Evolutionary conservation across 2,888 invertebrate genomes (phyloP).

Genomic region (Dorcus hopei): DNA sequence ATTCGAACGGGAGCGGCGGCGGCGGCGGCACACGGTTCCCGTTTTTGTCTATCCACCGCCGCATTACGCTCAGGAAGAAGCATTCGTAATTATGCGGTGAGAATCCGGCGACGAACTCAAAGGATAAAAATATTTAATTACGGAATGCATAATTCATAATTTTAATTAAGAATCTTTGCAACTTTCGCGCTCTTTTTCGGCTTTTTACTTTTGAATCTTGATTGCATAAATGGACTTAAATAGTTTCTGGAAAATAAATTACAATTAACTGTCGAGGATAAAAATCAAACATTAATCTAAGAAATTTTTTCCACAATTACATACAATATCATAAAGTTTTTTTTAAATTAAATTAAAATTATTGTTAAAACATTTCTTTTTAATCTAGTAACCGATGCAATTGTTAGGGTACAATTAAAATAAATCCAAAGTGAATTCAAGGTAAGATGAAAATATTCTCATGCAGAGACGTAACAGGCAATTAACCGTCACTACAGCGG

Average conservation of each 20-base stretch:
- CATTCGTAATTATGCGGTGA: slow-evolving; percentile 14
- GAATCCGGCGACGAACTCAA: slow-evolving; percentile 13
- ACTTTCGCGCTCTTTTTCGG: slow-evolving; percentile 19
- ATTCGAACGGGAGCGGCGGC: slow-evolving; percentile 20
- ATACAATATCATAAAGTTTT: too few relatives aligned
- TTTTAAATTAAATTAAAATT: too few relatives aligned
- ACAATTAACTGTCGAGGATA: too few relatives aligned
- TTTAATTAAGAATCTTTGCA: slow-evolving; percentile 30
- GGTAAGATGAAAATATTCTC: too few relatives aligned
- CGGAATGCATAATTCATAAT: slow-evolving; percentile 28
- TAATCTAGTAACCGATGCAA: too few relatives aligned
- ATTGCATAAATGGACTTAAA: slow-evolving; percentile 8
- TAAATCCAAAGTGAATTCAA: too few relatives aligned
- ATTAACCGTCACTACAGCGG: slow-evolving; percentile 7
- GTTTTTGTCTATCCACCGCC: neutral
- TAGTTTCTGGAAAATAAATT: neutral
- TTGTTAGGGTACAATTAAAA: too few relatives aligned
- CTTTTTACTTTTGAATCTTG: slow-evolving; percentile 1
- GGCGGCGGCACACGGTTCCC: neutral
- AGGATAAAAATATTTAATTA: slow-evolving; percentile 26
- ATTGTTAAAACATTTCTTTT: too few relatives aligned
- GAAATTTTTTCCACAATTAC: too few relatives aligned
- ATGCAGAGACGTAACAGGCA: neutral
- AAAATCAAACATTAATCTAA: too few relatives aligned
- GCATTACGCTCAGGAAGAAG: slow-evolving; percentile 11